Evolutionary conservation across 2,888 invertebrate species (phyloP), one percentile per base, ranked within the genome.

Genomic region (Tetropium fuscum): DNA sequence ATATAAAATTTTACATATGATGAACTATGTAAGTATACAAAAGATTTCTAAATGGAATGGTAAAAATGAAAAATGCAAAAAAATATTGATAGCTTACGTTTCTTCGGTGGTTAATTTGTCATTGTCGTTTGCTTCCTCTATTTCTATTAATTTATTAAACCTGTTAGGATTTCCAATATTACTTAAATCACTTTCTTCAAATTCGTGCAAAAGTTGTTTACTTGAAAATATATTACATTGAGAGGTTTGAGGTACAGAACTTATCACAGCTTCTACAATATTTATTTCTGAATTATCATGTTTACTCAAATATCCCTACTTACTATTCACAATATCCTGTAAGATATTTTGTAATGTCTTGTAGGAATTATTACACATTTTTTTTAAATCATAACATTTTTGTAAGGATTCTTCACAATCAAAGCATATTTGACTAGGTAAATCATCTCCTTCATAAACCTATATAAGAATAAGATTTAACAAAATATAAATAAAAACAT

Each of bases 341-440:
- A 32, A 5, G 7, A 47, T 8, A 19, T 19, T 61, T 51, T 64
- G 47, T 18, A 73, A 59, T 16, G 63, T 62, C 2, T 41, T 53
- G 32, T 74, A 57, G 1, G 75, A 73, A 36, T 67, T 58, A 55
- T 66, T 54, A 63, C 77, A 77, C 49, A 69, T 60, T 34, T 71
- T 60, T 62, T 73, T 74, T 56, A 77, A 74, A 25, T 68, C 67
- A 30, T 68, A 75, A 60, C 69, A 64, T 47, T 74, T 65, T 10
- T 64, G 49, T 16, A 75, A 58, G 7, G 69, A 27, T 15, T 71
- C 53, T 2, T 68, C 36, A 53, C 77, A 77, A 22, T 47, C 60
- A 8, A 47, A 20, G 44, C 77, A 77, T 27, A 77, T 72, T 34
- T 71, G 58, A 27, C 60, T 58, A 1, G 76, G 75, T 13, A 66